These are phyloP conservation scores for Cottoperca gobio DNA, from an alignment of 2,797 vertebrate species.

Conservation along the genomic window DNA sequence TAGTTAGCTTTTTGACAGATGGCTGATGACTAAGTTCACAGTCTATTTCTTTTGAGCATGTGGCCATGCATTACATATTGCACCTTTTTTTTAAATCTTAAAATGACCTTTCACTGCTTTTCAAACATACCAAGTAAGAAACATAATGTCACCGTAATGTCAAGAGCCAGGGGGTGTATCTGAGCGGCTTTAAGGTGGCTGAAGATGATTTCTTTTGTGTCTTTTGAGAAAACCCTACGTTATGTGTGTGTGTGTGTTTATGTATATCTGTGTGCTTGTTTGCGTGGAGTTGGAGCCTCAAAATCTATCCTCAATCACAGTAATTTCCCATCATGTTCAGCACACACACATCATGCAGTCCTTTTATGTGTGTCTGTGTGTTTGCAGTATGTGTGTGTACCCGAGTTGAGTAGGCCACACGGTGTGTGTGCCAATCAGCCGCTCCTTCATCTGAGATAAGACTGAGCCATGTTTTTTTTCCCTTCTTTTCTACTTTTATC, in stretches of 20 bases:
- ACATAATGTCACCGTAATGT: slow-evolving; percentile 38
- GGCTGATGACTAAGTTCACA: too few relatives aligned
- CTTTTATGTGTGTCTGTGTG: slow-evolving; percentile 5
- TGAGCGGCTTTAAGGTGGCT: slow-evolving; percentile 48
- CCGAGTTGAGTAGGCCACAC: slow-evolving; percentile 49
- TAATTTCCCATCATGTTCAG: slow-evolving; percentile 36
- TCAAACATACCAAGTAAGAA: not conserved
- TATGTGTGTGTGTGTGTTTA: slow-evolving; percentile 4
- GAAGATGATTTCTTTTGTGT: slow-evolving; percentile 39
- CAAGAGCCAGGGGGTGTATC: slow-evolving; percentile 42
- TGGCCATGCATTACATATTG: too few relatives aligned
- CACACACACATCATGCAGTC: slow-evolving; percentile 42
- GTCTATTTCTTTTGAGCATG: too few relatives aligned
- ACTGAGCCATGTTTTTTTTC: slow-evolving; percentile 36
- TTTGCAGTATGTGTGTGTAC: slow-evolving; percentile 38
- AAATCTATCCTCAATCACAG: slow-evolving; percentile 31
- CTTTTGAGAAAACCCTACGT: slow-evolving; percentile 6
- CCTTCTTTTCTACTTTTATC: not conserved
- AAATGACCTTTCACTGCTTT: too few relatives aligned
- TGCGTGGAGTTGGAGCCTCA: slow-evolving; percentile 2
- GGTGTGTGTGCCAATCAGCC: slow-evolving; percentile 65
- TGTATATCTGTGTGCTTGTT: slow-evolving; percentile 1
- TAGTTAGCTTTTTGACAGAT: too few relatives aligned
- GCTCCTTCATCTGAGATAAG: slow-evolving; percentile 54
- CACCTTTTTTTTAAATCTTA: too few relatives aligned